phyloP scores from a whole-genome alignment of 2,888 invertebrate genomes.

The Venusia cambrica region DNA sequence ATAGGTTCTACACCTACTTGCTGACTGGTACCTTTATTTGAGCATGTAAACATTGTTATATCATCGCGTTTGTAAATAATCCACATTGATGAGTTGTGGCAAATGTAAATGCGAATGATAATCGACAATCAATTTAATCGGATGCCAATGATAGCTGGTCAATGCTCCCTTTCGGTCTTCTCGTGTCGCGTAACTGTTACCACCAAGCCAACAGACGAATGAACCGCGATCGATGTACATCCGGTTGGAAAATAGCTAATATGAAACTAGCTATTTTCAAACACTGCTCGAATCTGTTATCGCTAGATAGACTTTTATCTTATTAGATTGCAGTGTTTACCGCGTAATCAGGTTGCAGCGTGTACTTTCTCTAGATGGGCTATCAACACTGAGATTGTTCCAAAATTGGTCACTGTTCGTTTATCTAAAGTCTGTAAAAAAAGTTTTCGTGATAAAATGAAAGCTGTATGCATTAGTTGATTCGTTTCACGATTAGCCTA shows the following conservation, averaged over 20 bases:
- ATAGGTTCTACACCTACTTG: too few species aligned
- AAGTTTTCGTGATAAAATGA: too few species aligned
- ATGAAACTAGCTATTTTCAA: conserved; percentile 6
- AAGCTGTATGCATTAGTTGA: too few species aligned
- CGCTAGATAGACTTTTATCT: conserved; percentile 2
- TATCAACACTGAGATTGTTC: too few species aligned
- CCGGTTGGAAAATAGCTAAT: conserved; percentile 2
- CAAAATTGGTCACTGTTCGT: too few species aligned
- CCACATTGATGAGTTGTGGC: conserved; percentile 3
- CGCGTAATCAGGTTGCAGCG: too few species aligned
- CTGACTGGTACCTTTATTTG: too few species aligned
- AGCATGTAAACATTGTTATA: too few species aligned
- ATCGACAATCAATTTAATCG: conserved; percentile 11
- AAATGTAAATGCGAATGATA: conserved; percentile 8
- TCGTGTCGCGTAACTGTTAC: conserved; percentile 7
- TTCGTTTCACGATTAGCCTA: too few species aligned
- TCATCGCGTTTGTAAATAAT: neutral
- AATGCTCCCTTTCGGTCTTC: conserved; percentile 11
- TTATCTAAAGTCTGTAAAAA: too few species aligned
- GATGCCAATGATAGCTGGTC: conserved; percentile 22
- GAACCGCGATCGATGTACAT: conserved; percentile 17
- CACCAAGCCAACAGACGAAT: conserved; percentile 19
- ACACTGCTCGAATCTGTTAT: conserved; percentile 3
- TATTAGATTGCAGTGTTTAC: too few species aligned
- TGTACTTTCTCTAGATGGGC: too few species aligned